A percentile compares a stretch with the other conserved stretches of the same genome.
phyloP scores from a whole-genome alignment of 2,888 invertebrate genomes.

The Cancer borealis region DNA sequence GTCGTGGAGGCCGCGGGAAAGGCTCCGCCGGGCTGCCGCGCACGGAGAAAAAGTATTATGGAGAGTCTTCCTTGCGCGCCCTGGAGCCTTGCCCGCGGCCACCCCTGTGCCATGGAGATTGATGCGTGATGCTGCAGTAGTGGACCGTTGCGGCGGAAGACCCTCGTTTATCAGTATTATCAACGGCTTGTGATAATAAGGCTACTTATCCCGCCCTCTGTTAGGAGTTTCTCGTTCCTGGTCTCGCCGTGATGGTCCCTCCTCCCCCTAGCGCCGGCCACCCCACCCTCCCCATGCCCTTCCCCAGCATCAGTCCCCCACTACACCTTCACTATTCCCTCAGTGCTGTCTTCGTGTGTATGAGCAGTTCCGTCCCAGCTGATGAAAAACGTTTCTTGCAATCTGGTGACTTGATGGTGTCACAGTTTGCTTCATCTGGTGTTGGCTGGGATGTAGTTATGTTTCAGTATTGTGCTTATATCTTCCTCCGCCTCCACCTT shows the following conservation, averaged over 20 bases:
- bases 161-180: constrained; percentile 65
- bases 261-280: constrained; percentile 71
- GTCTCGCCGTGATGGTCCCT: constrained; percentile 65
- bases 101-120: constrained; percentile 65
- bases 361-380: constrained; percentile 36
- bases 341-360: constrained; percentile 66
- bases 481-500: constrained; percentile 8
- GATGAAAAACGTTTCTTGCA: constrained; percentile 38
- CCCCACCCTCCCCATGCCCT: neutral
- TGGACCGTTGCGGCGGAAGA: neutral
- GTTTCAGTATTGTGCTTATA: constrained; percentile 35
- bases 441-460: constrained; percentile 28
- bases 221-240: constrained; percentile 63
- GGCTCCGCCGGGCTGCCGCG: constrained; percentile 35
- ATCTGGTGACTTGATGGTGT: neutral
- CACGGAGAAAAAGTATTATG: constrained; percentile 27
- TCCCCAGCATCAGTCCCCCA: neutral
- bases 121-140: constrained; percentile 21
- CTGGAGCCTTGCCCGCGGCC: constrained; percentile 49
- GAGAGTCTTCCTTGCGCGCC: constrained; percentile 25
- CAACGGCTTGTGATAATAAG: constrained; percentile 67
- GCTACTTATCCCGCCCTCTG: constrained; percentile 47
- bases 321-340: constrained; percentile 33
- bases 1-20: constrained; percentile 58
- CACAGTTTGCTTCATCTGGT: constrained; percentile 1